Conservation (phyloP, 2,888 invertebrate genomes). For the Ophioninae sp. region DNA sequence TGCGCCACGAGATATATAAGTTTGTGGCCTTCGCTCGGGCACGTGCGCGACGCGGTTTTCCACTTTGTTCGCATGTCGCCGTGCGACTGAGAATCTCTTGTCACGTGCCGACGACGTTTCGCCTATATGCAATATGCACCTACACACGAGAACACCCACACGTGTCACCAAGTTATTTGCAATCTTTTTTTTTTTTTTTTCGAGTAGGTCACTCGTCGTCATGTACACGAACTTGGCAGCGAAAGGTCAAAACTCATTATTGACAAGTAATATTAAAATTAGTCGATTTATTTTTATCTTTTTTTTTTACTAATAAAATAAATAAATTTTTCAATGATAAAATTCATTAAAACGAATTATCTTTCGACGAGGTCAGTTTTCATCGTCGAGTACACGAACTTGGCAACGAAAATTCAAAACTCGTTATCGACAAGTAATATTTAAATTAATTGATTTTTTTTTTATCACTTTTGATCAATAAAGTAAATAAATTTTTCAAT, state of each 20-base stretch:
- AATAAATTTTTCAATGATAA: too few species aligned
- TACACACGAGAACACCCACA: neutral
- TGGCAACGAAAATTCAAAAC: too few species aligned
- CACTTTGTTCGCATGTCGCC: slow-evolving; percentile 54
- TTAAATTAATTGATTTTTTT: too few species aligned
- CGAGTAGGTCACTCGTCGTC: neutral
- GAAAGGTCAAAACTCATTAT: neutral
- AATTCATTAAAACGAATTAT: too few species aligned
- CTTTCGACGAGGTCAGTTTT: neutral
- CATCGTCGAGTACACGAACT: too few species aligned
- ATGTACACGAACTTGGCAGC: neutral
- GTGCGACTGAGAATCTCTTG: slow-evolving; percentile 33
- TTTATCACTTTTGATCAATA: too few species aligned
- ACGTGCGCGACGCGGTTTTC: slow-evolving; percentile 58
- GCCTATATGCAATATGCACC: neutral
- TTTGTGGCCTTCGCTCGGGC: slow-evolving; percentile 58
- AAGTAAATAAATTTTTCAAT: too few species aligned
- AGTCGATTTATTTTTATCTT: neutral
- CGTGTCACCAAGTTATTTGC: neutral
- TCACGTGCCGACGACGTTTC: slow-evolving; percentile 54
- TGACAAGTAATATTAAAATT: neutral
- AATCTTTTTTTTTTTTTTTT: neutral
- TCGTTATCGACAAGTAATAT: too few species aligned
- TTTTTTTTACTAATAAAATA: too few species aligned
- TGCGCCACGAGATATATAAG: slow-evolving; percentile 12